A percentile compares a stretch with the other conserved stretches of the same genome.
phyloP scores from a whole-genome alignment of 2,113 vertebrate genomes.

The Rhabdornis inornatus region DNA sequence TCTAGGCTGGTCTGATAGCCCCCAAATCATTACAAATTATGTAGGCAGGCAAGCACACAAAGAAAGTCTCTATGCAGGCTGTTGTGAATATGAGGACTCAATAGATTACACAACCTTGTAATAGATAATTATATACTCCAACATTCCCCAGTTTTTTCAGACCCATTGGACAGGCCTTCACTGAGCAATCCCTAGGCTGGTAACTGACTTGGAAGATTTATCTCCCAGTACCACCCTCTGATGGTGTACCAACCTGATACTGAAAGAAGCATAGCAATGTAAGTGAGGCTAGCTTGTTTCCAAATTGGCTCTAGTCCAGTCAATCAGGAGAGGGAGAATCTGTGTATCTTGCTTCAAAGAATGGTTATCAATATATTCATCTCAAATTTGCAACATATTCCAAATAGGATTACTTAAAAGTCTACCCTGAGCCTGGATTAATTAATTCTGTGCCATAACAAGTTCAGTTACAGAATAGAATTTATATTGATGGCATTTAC shows the following conservation, averaged over 20 bases:
- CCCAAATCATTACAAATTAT: neutral
- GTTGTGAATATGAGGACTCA: neutral
- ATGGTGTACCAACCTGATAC: neutral
- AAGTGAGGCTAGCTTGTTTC: neutral
- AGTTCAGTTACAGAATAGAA: neutral
- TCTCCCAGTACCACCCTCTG: neutral
- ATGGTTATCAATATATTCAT: neutral
- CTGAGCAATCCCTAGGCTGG: neutral
- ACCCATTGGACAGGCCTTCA: neutral
- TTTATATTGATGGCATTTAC: neutral
- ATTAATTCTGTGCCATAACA: neutral
- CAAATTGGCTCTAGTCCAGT: neutral
- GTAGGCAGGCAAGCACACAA: neutral
- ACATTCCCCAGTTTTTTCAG: neutral
- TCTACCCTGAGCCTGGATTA: neutral
- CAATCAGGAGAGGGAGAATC: neutral
- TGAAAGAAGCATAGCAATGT: neutral
- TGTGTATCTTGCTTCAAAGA: neutral
- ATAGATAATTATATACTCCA: neutral
- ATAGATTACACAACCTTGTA: neutral
- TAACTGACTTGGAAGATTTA: neutral
- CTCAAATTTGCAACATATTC: neutral
- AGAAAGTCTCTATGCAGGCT: neutral
- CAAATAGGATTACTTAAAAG: neutral
- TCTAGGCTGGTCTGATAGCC: neutral